phyloP scores from a whole-genome alignment of 1,140 invertebrate genomes.

The Drosophila kurseongensis region DNA sequence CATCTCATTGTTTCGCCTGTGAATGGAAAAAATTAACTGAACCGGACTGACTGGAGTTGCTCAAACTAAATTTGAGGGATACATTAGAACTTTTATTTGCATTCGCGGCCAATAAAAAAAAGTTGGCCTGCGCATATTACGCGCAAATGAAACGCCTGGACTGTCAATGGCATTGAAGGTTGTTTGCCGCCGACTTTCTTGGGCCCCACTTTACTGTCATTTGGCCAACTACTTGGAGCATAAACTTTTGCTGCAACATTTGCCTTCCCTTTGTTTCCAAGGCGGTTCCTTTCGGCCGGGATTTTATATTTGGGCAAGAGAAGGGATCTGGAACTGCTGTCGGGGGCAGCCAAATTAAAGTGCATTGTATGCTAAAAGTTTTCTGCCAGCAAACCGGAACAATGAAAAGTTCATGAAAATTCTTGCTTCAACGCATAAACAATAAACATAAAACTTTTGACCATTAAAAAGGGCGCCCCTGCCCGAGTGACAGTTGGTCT shows the following conservation, averaged over 20 bases:
- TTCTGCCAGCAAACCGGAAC: conserved; percentile 77
- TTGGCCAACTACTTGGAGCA: conserved; percentile 75
- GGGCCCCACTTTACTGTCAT: conserved; percentile 61
- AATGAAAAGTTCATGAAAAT: conserved; percentile 84
- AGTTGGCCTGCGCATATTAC: conserved; percentile 53
- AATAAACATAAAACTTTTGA: conserved; percentile 83
- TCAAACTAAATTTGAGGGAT: conserved; percentile 14
- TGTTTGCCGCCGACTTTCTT: conserved; percentile 5
- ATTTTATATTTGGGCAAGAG: not conserved
- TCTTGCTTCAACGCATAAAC: conserved; percentile 81
- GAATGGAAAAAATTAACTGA: conserved; percentile 48
- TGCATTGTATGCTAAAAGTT: conserved; percentile 80
- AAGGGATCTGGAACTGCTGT: not conserved
- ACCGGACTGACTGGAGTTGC: conserved; percentile 10
- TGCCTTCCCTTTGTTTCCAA: conserved; percentile 70
- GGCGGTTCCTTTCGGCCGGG: conserved; percentile 33
- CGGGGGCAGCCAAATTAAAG: conserved; percentile 64
- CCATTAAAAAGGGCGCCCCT: conserved; percentile 75
- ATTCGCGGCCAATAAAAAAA: conserved; percentile 54
- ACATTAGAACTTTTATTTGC: conserved; percentile 41
- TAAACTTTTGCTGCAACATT: conserved; percentile 83
- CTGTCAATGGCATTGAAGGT: conserved; percentile 53
- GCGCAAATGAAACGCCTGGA: conserved; percentile 51
- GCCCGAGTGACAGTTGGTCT: conserved; percentile 61
- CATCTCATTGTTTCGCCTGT: conserved; percentile 37